These are phyloP conservation scores for Halichoerus grypus DNA, from an alignment of 2,113 vertebrate species.

Conservation along the genomic window DNA sequence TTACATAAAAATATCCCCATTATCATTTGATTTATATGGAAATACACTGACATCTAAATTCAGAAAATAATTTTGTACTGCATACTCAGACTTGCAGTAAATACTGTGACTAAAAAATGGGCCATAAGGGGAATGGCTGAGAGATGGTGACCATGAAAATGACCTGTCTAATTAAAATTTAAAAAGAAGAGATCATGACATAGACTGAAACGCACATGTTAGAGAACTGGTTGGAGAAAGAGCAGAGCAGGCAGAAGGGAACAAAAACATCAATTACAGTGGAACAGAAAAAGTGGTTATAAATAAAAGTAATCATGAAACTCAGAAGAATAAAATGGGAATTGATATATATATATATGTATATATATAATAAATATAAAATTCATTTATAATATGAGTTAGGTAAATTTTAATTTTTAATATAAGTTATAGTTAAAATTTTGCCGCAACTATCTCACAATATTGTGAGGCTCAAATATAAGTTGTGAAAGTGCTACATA, in stretches of 20 bases:
- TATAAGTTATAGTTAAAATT: slow-evolving; percentile 21
- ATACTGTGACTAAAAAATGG: slow-evolving; percentile 46
- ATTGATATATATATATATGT: not conserved
- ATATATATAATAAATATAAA: not conserved
- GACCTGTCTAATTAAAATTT: not conserved
- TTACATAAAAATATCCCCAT: slow-evolving; percentile 26
- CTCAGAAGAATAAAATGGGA: not conserved
- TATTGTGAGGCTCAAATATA: not conserved
- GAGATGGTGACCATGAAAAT: not conserved
- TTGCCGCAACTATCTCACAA: not conserved
- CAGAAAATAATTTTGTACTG: slow-evolving; percentile 65
- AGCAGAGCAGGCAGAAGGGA: not conserved
- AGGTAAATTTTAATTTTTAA: slow-evolving; percentile 40
- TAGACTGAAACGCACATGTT: not conserved
- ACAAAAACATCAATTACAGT: not conserved
- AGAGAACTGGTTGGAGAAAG: not conserved
- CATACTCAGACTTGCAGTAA: slow-evolving; percentile 47
- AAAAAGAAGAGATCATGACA: not conserved
- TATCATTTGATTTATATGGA: slow-evolving; percentile 43
- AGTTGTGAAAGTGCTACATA: slow-evolving; percentile 47
- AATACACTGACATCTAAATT: slow-evolving; percentile 26
- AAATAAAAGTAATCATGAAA: slow-evolving; percentile 48
- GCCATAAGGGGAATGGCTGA: not conserved
- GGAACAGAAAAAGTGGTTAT: not conserved
- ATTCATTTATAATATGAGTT: not conserved